Evolutionary conservation across 2,888 invertebrate species (phyloP), one percentile per base, ranked within the genome.

Genomic region (Heliconius hortense): DNA sequence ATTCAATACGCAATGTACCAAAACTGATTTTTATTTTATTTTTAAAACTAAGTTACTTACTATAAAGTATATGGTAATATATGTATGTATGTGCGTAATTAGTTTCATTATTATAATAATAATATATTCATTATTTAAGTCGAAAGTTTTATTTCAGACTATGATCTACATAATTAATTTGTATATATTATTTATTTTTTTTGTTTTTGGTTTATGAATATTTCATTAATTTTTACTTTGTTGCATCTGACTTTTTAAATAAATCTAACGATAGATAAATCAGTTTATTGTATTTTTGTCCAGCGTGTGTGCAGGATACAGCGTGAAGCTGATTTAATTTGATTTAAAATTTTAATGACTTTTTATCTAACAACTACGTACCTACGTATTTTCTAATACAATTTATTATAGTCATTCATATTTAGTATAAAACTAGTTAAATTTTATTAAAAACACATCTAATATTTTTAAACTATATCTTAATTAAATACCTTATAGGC

Each of bases 71-170:
- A 64, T 64, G 35, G 4, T 24, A 48, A 48, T 48, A 35, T 35
- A 13, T 64, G n/a, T 64, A 18, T 15, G 18, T 63, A 63, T 64
- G 13, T 35, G 21, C 10, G 31, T 63, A 63, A 63, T 21, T 35
- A 64, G 13, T 64, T 64, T 64, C 1, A 35, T 64, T 64, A 13
- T 64, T 35, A n/a, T 64, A 48, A 48, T 56, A n/a, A 56, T 56
- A 64, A 64, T n/a, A 35, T n/a, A 64, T n/a, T 1, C 4, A 35
- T 64, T 35, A 64, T 64, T 64, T 35, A 35, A 35, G 35, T 64
- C 4, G 39, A 64, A 64, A 64, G 64, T 39, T 39, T 13, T 39
- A 64, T 39, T 64, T n/a, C 39, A 24, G 35, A 64, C 39, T 39
- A 39, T 5, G 39, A 39, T 39, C 5, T 64, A 24, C 35, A 39